Evolutionary conservation across 1,140 invertebrate species (phyloP).

Genomic region (Heliconius hermathena): DNA sequence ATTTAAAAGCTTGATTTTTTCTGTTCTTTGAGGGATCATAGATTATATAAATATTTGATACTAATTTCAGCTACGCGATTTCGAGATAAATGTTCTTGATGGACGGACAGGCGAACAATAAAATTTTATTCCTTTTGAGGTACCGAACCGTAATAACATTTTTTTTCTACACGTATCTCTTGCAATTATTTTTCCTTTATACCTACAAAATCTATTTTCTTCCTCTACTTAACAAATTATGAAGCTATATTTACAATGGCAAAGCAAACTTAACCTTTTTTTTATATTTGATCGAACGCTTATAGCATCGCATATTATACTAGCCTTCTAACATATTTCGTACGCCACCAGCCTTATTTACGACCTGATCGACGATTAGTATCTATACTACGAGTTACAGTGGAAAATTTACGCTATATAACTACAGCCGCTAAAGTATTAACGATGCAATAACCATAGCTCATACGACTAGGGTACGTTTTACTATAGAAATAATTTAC

Average conservation of each 20-base stretch:
- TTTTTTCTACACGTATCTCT: no score
- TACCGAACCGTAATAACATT: no score
- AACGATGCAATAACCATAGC: slow-evolving; percentile 8
- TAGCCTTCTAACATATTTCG: background rate
- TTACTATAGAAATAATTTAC: slow-evolving; percentile 12
- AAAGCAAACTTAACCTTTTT: background rate
- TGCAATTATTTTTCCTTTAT: no score
- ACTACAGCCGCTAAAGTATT: slow-evolving; percentile 8
- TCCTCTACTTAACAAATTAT: no score
- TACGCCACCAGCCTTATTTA: slow-evolving; percentile 4
- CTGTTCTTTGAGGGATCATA: no score
- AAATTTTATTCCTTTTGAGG: no score
- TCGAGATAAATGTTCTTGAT: no score
- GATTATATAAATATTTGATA: no score
- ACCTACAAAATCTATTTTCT: no score
- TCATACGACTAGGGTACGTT: slow-evolving; percentile 7
- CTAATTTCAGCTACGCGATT: no score
- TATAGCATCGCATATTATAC: background rate
- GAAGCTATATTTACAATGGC: background rate
- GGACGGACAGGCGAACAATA: no score
- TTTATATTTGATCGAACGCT: background rate
- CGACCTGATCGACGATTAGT: slow-evolving; percentile 2
- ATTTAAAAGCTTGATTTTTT: no score
- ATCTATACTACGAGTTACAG: slow-evolving; percentile 9
- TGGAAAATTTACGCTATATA: slow-evolving; percentile 7